Conservation (phyloP, 2,888 invertebrate genomes). For the Clanis bilineata region DNA sequence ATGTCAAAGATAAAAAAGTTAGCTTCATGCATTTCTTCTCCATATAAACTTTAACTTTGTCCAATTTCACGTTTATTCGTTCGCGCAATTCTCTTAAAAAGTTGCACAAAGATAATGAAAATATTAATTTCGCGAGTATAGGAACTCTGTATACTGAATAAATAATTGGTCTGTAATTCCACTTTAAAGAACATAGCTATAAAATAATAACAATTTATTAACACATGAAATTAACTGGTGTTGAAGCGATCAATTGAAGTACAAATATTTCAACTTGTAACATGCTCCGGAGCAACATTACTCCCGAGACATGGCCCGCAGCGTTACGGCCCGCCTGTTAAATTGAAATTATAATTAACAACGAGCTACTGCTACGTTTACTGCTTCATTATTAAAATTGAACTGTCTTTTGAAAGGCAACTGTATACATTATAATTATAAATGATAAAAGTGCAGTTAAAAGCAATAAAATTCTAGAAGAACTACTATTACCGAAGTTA, state of each 20-base stretch:
- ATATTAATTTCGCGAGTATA: too few species aligned
- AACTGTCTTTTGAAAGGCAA: conserved; percentile 61
- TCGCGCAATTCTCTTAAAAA: too few species aligned
- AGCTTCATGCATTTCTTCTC: too few species aligned
- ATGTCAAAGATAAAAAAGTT: too few species aligned
- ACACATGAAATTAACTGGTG: conserved; percentile 27
- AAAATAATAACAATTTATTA: conserved; percentile 15
- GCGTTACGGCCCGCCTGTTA: conserved; percentile 55
- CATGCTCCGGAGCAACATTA: conserved; percentile 41
- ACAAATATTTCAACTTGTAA: conserved; percentile 51
- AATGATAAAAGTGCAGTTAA: conserved; percentile 24
- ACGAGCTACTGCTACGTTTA: conserved; percentile 57
- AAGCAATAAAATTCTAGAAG: too few species aligned
- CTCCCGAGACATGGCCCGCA: conserved; percentile 48
- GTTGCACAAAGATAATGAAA: too few species aligned
- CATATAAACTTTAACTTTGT: too few species aligned
- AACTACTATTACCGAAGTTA: too few species aligned
- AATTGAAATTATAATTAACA: conserved; percentile 75
- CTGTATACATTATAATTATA: conserved; percentile 46
- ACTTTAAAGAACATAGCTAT: too few species aligned
- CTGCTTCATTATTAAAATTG: conserved; percentile 66
- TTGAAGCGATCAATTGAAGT: conserved; percentile 29
- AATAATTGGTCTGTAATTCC: too few species aligned
- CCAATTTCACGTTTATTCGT: too few species aligned
- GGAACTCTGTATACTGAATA: too few species aligned